These are phyloP conservation scores for Zeuzera pyrina DNA, from an alignment of 2,888 invertebrate species.

Conservation along the genomic window DNA sequence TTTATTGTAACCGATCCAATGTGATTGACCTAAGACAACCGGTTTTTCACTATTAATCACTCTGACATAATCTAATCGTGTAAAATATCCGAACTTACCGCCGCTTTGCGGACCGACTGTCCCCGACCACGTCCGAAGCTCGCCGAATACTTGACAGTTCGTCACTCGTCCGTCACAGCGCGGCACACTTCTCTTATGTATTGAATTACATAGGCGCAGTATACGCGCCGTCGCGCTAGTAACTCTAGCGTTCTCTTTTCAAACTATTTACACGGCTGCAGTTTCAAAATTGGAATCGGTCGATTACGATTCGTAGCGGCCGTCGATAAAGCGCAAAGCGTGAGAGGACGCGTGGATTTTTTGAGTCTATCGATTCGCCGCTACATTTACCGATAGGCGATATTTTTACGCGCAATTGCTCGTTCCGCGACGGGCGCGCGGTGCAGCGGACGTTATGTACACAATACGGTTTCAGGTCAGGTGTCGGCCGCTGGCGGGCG, in stretches of 20 bases:
- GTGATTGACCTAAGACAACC: conserved; percentile 56
- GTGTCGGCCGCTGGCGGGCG: conserved; percentile 16
- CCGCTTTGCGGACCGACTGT: conserved; percentile 20
- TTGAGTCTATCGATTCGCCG: conserved; percentile 30
- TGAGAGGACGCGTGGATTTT: conserved; percentile 25
- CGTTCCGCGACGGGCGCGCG: conserved; percentile 37
- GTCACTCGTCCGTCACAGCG: conserved; percentile 60
- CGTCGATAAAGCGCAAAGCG: conserved; percentile 19
- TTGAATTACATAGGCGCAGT: conserved; percentile 53
- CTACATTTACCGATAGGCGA: conserved; percentile 25
- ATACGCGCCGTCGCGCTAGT: conserved; percentile 44
- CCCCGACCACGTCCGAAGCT: conserved; percentile 36
- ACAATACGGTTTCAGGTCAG: conserved; percentile 22
- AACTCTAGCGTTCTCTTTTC: conserved; percentile 41
- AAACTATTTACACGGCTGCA: conserved; percentile 32
- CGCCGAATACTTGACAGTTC: conserved; percentile 58
- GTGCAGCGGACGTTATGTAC: conserved; percentile 26
- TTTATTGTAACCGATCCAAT: conserved; percentile 25
- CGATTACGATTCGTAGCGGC: conserved; percentile 23
- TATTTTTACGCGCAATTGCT: conserved; percentile 35
- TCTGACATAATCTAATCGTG: conserved; percentile 54
- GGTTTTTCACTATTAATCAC: conserved; percentile 46
- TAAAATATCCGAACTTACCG: conserved; percentile 33
- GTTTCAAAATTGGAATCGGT: conserved; percentile 44
- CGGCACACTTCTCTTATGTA: conserved; percentile 59